Conservation (phyloP, 2,113 vertebrate species). For the Sylvilagus bachmani region DNA sequence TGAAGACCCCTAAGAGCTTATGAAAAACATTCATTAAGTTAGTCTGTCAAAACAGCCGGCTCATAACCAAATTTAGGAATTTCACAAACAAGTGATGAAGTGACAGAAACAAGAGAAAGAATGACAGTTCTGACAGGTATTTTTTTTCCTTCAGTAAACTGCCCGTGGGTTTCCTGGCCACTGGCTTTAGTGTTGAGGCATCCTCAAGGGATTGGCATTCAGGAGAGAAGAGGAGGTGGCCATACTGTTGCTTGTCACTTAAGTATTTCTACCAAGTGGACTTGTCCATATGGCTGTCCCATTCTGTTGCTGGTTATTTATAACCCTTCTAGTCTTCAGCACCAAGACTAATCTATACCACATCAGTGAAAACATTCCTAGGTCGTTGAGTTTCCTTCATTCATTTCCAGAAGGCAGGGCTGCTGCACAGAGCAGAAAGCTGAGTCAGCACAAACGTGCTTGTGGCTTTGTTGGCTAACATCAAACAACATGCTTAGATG, state of each 20-base stretch:
- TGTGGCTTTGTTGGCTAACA: constrained; percentile 48
- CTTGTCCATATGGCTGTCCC: constrained; percentile 47
- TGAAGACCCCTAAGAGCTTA: constrained; percentile 70
- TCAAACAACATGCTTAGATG: constrained; percentile 47
- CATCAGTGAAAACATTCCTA: constrained; percentile 58
- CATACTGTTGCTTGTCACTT: constrained; percentile 3
- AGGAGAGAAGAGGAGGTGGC: not conserved
- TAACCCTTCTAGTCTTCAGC: constrained; percentile 17
- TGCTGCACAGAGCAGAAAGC: constrained; percentile 15
- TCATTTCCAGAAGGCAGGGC: constrained; percentile 65
- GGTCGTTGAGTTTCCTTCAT: constrained; percentile 35
- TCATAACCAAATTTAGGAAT: constrained; percentile 77
- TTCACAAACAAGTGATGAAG: constrained; percentile 71
- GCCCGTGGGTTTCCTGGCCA: not conserved
- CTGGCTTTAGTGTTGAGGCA: not conserved
- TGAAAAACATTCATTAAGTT: constrained; percentile 73
- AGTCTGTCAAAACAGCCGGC: constrained; percentile 76
- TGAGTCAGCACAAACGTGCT: constrained; percentile 41
- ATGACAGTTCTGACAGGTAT: constrained; percentile 66
- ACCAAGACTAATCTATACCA: constrained; percentile 71
- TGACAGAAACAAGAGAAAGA: constrained; percentile 67
- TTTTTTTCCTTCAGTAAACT: not conserved
- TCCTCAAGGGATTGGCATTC: not conserved
- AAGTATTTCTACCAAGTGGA: constrained; percentile 54
- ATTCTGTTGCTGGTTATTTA: constrained; percentile 67